These are phyloP conservation scores for Solea senegalensis DNA, from an alignment of 2,113 vertebrate genomes.

Conservation along the genomic window DNA sequence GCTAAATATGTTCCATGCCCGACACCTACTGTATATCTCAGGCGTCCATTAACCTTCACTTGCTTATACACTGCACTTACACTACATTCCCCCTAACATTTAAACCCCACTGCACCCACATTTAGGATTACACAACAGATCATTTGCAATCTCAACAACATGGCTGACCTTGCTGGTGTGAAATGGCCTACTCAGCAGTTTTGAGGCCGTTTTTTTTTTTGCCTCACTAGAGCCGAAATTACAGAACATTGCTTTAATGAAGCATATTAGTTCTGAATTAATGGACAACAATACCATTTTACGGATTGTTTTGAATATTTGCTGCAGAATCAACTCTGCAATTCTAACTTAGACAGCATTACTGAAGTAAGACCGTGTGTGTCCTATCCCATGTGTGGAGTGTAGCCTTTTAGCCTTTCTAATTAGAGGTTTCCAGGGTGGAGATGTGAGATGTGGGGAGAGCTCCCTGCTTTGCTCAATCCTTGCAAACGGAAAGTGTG, in stretches of 20 bases:
- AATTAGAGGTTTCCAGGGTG: constrained; percentile 14
- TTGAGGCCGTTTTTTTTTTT: constrained; percentile 14
- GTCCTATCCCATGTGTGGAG: constrained; percentile 1
- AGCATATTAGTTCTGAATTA: too few relatives aligned
- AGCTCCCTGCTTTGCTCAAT: constrained; percentile 13
- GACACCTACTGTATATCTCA: constrained; percentile 6
- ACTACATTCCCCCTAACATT: constrained; percentile 43
- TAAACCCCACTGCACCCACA: constrained; percentile 45
- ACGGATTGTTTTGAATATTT: background rate
- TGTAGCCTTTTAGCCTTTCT: background rate
- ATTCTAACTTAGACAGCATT: constrained; percentile 11
- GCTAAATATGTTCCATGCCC: background rate
- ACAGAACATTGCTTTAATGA: background rate
- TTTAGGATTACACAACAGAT: constrained; percentile 58
- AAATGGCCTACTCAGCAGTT: constrained; percentile 45
- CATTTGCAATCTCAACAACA: constrained; percentile 52
- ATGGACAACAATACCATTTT: too few relatives aligned
- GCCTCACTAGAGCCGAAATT: constrained; percentile 10
- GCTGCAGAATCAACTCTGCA: constrained; percentile 6
- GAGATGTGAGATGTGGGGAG: background rate
- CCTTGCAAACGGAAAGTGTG: constrained; percentile 22
- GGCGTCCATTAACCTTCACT: constrained; percentile 48
- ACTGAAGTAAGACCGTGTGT: constrained; percentile 5
- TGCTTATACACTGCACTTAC: constrained; percentile 35
- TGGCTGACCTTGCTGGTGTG: constrained; percentile 37